phyloP scores from a whole-genome alignment of 2,888 invertebrate genomes.

The Tenthredo scrophulariae region DNA sequence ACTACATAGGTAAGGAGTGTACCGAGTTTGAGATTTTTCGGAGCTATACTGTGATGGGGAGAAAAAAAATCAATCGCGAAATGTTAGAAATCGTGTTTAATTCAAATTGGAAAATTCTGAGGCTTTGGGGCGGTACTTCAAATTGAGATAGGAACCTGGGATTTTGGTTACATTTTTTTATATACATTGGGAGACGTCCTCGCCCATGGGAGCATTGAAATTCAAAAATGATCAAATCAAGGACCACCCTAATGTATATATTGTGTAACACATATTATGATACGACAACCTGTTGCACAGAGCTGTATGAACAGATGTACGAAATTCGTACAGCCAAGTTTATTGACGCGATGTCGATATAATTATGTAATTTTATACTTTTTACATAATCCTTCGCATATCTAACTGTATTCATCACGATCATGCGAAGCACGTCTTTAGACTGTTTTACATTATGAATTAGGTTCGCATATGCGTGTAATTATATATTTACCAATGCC shows the following conservation, averaged over 20 bases:
- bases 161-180: no score
- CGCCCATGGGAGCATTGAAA: no score
- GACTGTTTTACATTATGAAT: background rate
- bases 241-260: background rate
- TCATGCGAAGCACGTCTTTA: slow-evolving; percentile 3
- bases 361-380: background rate
- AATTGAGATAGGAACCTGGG: no score
- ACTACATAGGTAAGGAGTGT: no score
- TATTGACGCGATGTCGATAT: background rate
- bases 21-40: no score
- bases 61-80: no score
- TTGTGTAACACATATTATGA: background rate
- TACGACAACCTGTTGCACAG: slow-evolving; percentile 34
- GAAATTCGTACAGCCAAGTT: background rate
- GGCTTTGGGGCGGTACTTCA: no score
- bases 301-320: background rate
- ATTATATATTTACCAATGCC: slow-evolving; percentile 14
- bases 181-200: no score
- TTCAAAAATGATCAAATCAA: no score
- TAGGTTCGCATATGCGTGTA: background rate
- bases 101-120: no score
- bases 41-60: no score
- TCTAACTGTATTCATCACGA: background rate
- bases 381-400: background rate
- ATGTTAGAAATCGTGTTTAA: no score